Evolutionary conservation across 2,113 vertebrate genomes (phyloP).

Genomic region (Oriolus oriolus): DNA sequence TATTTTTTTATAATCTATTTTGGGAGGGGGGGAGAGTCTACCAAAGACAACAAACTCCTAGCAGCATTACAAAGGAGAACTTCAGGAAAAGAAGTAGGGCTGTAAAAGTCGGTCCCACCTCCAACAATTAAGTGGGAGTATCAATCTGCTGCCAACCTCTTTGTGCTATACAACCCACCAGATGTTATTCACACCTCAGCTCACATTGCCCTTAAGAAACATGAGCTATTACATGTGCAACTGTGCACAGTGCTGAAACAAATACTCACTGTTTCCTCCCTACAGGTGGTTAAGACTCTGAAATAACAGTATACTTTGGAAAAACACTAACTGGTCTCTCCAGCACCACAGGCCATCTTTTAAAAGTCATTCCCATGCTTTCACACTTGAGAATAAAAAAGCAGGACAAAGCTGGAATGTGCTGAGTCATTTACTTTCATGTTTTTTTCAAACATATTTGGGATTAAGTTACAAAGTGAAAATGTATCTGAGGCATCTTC

Average conservation of each 20-base stretch:
- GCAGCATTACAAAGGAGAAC: not conserved
- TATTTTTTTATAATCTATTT: not conserved
- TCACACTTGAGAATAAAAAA: not conserved
- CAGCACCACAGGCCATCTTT: not conserved
- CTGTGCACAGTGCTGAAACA: not conserved
- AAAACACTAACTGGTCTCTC: not conserved
- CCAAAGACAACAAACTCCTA: not conserved
- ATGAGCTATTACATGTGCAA: not conserved
- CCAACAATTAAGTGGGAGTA: not conserved
- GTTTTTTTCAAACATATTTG: not conserved
- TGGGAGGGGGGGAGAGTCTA: fast-evolving
- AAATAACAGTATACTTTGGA: not conserved
- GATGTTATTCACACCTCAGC: not conserved
- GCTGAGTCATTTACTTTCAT: not conserved
- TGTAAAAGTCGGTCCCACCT: not conserved
- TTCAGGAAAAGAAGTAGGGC: not conserved
- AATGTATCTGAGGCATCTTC: not conserved
- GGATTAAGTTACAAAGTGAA: not conserved
- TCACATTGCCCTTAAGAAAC: not conserved
- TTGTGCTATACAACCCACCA: not conserved
- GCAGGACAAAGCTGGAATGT: not conserved
- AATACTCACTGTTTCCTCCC: not conserved
- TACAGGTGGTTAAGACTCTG: not conserved
- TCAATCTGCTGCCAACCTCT: not conserved
- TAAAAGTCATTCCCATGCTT: not conserved